Evolutionary conservation across 1,140 invertebrate species (phyloP), one percentile per base, ranked within the genome.

Genomic region (Drosophila arizonae): DNA sequence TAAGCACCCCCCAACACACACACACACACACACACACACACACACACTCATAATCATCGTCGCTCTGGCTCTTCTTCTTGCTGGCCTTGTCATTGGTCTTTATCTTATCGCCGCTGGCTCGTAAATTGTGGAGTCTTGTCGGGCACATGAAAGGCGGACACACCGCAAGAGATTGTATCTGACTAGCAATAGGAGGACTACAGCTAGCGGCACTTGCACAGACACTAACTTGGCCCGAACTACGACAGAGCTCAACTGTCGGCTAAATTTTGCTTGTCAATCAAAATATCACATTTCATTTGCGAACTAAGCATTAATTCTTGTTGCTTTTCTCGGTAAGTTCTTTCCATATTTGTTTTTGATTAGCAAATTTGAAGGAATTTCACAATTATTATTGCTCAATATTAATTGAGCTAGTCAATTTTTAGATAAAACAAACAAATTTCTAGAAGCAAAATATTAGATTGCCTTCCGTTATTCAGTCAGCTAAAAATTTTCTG

Each of bases 21-120:
- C 33, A 9, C 33, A 30, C 28, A 30, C 28, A 28, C 28, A 30
- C 28, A 28, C 28, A 15, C 43, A 0, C 43, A 46, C 43, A 45
- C 43, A 46, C 43, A 3, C 30, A 62, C 13, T 8, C 46, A 15
- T 13, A 11, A 3, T 13, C 36, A 13, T 11, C 36, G 36, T 13
- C 11, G 11, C 46, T 26, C 21, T 36, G 13, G 13, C n/a, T 17
- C 17, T 63, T 52, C 24, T 41, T 39, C 28, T 11, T 54, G 21
- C 21, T 24, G 36, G 48, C 30, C 61, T 41, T 51, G 55, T 39
- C 30, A 41, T 60, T 68, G 30, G n/a, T 24, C 33, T 45, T 62
- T 71, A 81, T 81, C 79, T 81, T 77, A 81, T 81, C 78, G 41
- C 13, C 30, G 61, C 54, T 58, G 50, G 55, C 65, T 63, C 61